Evolutionary conservation across 2,797 vertebrate species (phyloP), one percentile per base, ranked within the genome.

Genomic region (Lepidocolaptes lacrymiger): DNA sequence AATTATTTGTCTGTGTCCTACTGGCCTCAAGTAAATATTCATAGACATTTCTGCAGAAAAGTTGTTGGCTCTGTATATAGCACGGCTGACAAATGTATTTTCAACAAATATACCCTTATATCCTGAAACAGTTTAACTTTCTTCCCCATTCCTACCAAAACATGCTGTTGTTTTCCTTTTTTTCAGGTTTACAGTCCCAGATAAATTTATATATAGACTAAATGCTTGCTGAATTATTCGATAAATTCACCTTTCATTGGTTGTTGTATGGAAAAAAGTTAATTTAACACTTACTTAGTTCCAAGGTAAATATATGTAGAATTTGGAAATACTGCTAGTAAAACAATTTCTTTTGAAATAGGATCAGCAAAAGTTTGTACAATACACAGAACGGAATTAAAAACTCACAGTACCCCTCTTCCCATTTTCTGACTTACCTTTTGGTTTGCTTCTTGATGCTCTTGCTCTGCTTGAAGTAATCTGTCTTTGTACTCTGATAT

Each of bases 371-470:
- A 21, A 18, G 44, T 76, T 74, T 52, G 2, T 46, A 17, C 73
- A 67, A 49, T 54, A 54, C 6, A 14, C 1, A 32, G 37, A 64
- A 63, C 12, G 56, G 43, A 74, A 74, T 32, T 46, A 43, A 75
- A 89, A 80, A 12, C 5, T 63, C 41, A 67, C 16, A 77, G 27
- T 28, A 59, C 4, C 20, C 10, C 49, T 51, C n/a, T 55, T 74
- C 15, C 12, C 27, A 22, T 83, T 85, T 92, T 59, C 49, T 62
- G 30, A 63, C 85, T 97, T 91, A 98, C 97, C 97, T 97, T 96
- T 95, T 0, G 52, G 13, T 87, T 94, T 80, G 75, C 36, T 41
- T 97, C 96, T 49, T 88, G 92, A 62, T 96, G 85, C 2, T 85
- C 68, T 32, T 87, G 92, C 56, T 97, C 95, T 52, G 87, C 77